Base-by-base conservation (phyloP, 2,113 vertebrate genomes). In the Meleagris gallopavo region DNA sequence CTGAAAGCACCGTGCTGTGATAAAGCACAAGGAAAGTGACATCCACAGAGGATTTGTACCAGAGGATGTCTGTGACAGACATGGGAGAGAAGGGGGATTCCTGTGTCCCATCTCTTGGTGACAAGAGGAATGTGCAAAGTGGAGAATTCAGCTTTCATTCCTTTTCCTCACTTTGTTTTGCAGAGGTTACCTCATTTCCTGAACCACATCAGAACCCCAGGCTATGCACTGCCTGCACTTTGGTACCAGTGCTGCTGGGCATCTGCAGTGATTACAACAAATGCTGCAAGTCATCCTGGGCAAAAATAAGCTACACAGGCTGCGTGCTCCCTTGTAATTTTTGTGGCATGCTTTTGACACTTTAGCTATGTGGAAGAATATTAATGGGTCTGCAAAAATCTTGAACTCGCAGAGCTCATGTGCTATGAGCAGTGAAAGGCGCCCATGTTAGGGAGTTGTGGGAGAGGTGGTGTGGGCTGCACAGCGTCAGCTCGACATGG, bases 401-500 rank as follows among this genome's bases (percentile, higher is more conserved):
- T 92, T 64, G 55, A 87, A 55, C 16, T 0, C 0, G 0, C 15
- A n/a, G 69, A 36, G 32, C 11, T 48, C 58, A 10, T 2, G 3
- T 58, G 34, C 48, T 85, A n/a, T 50, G 40, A 72, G 19, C 46
- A 38, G 32, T 21, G n/a, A 13, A n/a, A 24, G 46, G 32, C 40
- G 45, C 48, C 52, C 21, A 7, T 81, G 13, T 79, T 11, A 14
- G 46, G 38, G 9, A n/a, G 10, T 18, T 22, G 25, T 1, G 2
- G 45, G 77, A 66, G 61, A 43, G 27, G 3, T 2, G 3, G 21
- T 50, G 27, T 5, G 22, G 27, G 22, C 74, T 57, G 40, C 45
- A 14, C n/a, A 34, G 43, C 13, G 6, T 77, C 69, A 70, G 30
- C 50, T 70, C 3, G 3, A 27, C 24, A 41, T 0, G 9, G 25